These are phyloP conservation scores for Chionodraco myersi DNA, from an alignment of 2,113 vertebrate species.

Conservation along the genomic window DNA sequence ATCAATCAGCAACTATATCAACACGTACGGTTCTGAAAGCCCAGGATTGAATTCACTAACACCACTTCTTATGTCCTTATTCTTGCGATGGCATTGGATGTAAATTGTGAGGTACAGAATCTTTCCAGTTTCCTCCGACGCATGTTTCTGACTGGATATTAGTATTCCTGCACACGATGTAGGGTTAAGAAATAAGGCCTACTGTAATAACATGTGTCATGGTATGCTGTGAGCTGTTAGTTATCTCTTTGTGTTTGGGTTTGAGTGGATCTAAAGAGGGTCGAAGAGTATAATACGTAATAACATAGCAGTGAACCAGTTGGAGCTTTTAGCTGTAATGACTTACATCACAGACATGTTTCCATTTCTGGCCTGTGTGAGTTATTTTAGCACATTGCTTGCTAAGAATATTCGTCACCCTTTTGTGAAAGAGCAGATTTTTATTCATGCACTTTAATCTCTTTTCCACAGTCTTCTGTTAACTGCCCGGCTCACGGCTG, in stretches of 20 bases:
- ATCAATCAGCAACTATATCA: too few relatives aligned
- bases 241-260: constrained; percentile 27
- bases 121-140: not conserved
- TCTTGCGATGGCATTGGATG: not conserved
- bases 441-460: constrained; percentile 6
- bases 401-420: constrained; percentile 1
- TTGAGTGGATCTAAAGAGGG: constrained; percentile 28
- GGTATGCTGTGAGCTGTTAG: constrained; percentile 26
- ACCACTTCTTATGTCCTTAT: not conserved
- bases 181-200: constrained; percentile 19
- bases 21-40: too few relatives aligned
- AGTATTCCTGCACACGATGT: constrained; percentile 18
- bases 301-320: constrained; percentile 33
- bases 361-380: constrained; percentile 23
- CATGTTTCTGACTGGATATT: not conserved
- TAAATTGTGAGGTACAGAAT: not conserved
- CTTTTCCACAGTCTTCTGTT: constrained; percentile 1
- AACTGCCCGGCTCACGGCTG: not conserved
- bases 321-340: constrained; percentile 43
- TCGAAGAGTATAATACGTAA: constrained; percentile 19
- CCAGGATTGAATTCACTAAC: too few relatives aligned
- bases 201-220: constrained; percentile 21
- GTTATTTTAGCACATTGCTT: constrained; percentile 25
- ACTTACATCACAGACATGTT: constrained; percentile 29
- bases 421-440: constrained; percentile 11